Percentiles rank a stretch among this genome's conserved stretches.
Conservation (phyloP, 2,797 vertebrate genomes). For the Sebastes dallii region DNA sequence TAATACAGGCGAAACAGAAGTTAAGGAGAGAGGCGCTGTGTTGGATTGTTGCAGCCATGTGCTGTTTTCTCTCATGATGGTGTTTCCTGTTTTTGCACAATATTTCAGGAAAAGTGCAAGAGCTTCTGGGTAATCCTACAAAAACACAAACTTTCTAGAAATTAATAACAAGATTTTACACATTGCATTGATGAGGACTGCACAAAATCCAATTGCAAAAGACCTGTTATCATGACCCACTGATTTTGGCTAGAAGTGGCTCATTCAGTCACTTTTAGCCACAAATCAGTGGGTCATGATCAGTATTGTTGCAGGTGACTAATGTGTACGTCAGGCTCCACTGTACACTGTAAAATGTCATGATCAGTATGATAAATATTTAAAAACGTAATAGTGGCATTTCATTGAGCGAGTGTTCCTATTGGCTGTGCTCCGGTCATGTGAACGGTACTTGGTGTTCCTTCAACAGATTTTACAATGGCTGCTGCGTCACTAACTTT, state of each 20-base stretch:
- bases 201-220: not conserved
- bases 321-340: not conserved
- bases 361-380: not conserved
- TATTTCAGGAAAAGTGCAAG: slow-evolving; percentile 45
- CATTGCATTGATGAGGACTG: not conserved
- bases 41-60: slow-evolving; percentile 44
- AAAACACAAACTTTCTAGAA: slow-evolving; percentile 12
- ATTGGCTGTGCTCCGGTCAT: no score
- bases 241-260: not conserved
- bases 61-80: slow-evolving; percentile 33
- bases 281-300: not conserved
- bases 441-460: accelerated
- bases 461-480: no score
- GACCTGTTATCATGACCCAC: not conserved
- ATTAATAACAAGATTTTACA: slow-evolving; percentile 6
- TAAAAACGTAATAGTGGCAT: accelerated
- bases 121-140: slow-evolving; percentile 41
- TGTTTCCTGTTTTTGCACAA: slow-evolving; percentile 63
- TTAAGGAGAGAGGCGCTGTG: slow-evolving; percentile 30
- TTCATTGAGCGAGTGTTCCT: no score
- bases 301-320: not conserved
- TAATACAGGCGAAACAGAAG: slow-evolving; percentile 54
- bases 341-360: not conserved
- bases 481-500: no score
- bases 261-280: not conserved